Evolutionary conservation across 2,113 vertebrate genomes (phyloP), one percentile per base, ranked within the genome.

Genomic region (Cephalopterus ornatus): DNA sequence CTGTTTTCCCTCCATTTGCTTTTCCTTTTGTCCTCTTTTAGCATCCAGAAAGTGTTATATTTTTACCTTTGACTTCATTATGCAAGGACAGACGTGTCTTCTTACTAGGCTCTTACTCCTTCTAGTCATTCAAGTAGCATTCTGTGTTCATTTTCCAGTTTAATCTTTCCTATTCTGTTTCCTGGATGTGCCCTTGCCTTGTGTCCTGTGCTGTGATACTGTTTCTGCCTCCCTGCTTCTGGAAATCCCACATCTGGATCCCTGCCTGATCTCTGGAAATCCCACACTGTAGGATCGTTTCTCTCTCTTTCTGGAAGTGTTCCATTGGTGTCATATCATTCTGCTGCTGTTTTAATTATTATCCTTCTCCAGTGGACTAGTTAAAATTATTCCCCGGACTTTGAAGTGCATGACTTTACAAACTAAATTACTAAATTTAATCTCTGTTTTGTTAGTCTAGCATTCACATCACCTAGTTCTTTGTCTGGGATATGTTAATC

Each of bases 201-300:
- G n/a, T 59, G 53, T 56, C 33, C 41, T 80, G 50, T 79, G 67
- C 44, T 52, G 30, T 65, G 56, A 59, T 62, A 8, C 12, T 80
- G 11, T 84, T 92, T 77, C 65, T 94, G 78, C 93, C 61, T 89
- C 39, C 33, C 33, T 0, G 39, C 55, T 77, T 47, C 71, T 93
- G 75, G 88, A 85, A 91, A 80, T 94, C 63, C 68, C 79, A 35
- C 76, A 86, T 88, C 79, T 88, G 86, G 77, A 80, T 89, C 28
- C 12, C 41, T 95, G 93, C 67, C 76, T 85, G 53, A 85, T 91
- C 49, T 90, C 58, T 94, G 80, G 67, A 86, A 86, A 92, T 88
- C 63, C 63, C 37, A 46, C 35, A n/a, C n/a, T 90, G 67, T n/a
- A 80, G 76, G 37, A 91, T 70, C 52, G 52, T 39, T 75, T 89